Evolutionary conservation across 2,797 vertebrate genomes (phyloP).

Genomic region (Melanotaenia pygmaea): DNA sequence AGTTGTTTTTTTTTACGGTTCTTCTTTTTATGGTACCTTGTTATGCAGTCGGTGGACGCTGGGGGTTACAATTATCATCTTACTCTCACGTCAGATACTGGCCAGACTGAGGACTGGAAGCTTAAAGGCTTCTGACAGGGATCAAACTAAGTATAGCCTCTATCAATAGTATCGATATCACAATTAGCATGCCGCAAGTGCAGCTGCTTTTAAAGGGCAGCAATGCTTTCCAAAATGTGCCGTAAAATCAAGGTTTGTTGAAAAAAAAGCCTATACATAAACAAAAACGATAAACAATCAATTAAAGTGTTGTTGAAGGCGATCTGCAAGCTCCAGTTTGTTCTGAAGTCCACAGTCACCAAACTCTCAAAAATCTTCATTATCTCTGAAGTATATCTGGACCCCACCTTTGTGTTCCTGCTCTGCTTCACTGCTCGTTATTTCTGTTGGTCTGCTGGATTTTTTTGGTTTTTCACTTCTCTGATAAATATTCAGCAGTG

Average conservation of each 20-base stretch:
- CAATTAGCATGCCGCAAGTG: slow-evolving; percentile 43
- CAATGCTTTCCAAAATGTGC: slow-evolving; percentile 22
- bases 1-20: slow-evolving; percentile 60
- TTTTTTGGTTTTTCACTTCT: slow-evolving; percentile 31
- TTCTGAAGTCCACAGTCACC: slow-evolving; percentile 17
- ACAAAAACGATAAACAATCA: slow-evolving; percentile 1
- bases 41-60: slow-evolving; percentile 24
- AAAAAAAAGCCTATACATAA: not conserved
- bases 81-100: slow-evolving; percentile 40
- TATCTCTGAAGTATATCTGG: slow-evolving; percentile 5
- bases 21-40: slow-evolving; percentile 7
- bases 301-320: slow-evolving; percentile 9
- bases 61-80: slow-evolving; percentile 52
- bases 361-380: slow-evolving; percentile 13
- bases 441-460: slow-evolving; percentile 33
- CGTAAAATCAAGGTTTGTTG: slow-evolving; percentile 13
- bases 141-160: slow-evolving; percentile 54
- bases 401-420: slow-evolving; percentile 53
- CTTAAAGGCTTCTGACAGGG: slow-evolving; percentile 33
- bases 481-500: slow-evolving; percentile 24
- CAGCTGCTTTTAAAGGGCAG: slow-evolving; percentile 25
- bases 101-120: slow-evolving; percentile 27
- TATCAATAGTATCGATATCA: slow-evolving; percentile 37
- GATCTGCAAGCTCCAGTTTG: not conserved
- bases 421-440: slow-evolving; percentile 11